A percentile compares a stretch with the other conserved stretches of the same genome.
Conservation (phyloP, 1,140 invertebrate species). For the Meloidogyne floridensis region DNA sequence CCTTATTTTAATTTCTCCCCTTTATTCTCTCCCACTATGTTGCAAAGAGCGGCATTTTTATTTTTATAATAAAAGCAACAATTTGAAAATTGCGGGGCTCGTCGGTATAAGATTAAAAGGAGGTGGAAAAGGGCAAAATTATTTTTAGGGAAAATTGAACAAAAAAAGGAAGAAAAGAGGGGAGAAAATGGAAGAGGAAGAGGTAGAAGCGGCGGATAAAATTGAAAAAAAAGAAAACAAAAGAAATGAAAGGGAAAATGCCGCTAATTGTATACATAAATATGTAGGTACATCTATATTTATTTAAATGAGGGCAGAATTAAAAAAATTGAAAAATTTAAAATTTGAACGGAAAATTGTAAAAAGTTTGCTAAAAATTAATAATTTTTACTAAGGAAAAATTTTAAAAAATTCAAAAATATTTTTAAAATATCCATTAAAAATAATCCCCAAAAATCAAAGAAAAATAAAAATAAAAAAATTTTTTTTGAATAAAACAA, state of each 20-base stretch:
- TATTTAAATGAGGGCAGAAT: neutral
- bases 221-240: constrained; percentile 8
- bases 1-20: neutral
- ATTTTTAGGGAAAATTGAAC: neutral
- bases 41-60: constrained; percentile 7
- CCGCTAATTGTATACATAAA: neutral
- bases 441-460: no score
- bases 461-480: no score
- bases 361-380: no score
- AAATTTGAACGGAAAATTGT: no score
- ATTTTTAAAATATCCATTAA: no score
- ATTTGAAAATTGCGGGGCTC: constrained; percentile 2
- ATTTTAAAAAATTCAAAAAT: no score
- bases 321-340: neutral
- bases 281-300: neutral
- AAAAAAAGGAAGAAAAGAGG: neutral
- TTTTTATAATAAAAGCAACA: constrained; percentile 3
- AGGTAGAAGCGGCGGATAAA: neutral
- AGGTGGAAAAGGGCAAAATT: neutral
- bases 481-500: no score
- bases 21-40: neutral
- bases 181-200: neutral
- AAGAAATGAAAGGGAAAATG: constrained; percentile 1
- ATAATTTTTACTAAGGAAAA: no score
- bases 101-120: neutral